Conservation (phyloP, 2,113 vertebrate genomes). For the Datnioides undecimradiatus region DNA sequence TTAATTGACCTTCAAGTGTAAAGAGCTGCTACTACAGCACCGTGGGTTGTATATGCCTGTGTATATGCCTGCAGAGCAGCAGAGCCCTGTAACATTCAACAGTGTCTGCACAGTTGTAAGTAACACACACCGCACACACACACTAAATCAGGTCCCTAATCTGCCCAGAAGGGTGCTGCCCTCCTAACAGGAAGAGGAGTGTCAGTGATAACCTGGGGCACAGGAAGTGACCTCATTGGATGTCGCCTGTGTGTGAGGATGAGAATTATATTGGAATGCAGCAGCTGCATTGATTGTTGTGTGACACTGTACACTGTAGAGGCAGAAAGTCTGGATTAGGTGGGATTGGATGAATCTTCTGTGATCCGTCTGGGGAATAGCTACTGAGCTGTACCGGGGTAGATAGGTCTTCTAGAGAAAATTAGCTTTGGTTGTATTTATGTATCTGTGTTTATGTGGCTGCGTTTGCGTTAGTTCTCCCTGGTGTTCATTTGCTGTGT, state of each 20-base stretch:
- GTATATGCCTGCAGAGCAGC: neutral
- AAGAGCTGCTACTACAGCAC: neutral
- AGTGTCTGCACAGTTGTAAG: neutral
- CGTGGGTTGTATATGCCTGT: no score
- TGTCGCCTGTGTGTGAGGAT: slow-evolving; percentile 26
- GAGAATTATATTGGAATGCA: slow-evolving; percentile 55
- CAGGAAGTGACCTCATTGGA: slow-evolving; percentile 60
- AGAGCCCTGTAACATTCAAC: neutral
- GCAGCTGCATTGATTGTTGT: slow-evolving; percentile 39
- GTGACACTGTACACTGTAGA: slow-evolving; percentile 5
- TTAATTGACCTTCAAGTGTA: slow-evolving; percentile 14
- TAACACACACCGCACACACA: neutral
- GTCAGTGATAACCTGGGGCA: slow-evolving; percentile 62
- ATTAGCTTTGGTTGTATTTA: slow-evolving; percentile 8
- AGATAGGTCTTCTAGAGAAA: neutral
- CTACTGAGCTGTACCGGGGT: neutral
- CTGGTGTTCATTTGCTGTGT: slow-evolving; percentile 25
- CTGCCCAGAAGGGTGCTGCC: slow-evolving; percentile 46
- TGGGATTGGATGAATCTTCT: slow-evolving; percentile 34
- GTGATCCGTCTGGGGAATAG: slow-evolving; percentile 12
- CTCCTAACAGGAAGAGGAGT: slow-evolving; percentile 72
- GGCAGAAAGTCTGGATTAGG: slow-evolving; percentile 36
- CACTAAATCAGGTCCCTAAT: slow-evolving; percentile 24
- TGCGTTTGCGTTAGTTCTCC: slow-evolving; percentile 35
- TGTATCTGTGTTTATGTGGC: slow-evolving; percentile 22